Evolutionary conservation across 2,113 vertebrate species (phyloP).

Genomic region (Hydrochoerus hydrochaeris): DNA sequence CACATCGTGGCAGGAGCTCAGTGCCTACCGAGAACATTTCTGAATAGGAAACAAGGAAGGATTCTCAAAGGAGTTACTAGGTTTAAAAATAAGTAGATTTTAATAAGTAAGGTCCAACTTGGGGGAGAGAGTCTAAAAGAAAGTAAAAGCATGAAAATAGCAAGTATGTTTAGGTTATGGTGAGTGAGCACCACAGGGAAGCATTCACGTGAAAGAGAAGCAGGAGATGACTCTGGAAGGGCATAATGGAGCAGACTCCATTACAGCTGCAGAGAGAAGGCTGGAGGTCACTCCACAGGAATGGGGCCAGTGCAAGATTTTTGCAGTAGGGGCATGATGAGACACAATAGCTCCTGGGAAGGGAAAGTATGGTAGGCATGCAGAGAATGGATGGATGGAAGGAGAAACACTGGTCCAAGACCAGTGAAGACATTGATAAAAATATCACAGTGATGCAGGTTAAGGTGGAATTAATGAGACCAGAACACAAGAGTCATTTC

Average conservation of each 20-base stretch:
- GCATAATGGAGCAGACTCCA: not conserved
- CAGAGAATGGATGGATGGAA: not conserved
- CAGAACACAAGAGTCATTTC: not conserved
- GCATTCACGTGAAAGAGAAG: not conserved
- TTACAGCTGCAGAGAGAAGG: not conserved
- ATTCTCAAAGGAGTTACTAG: not conserved
- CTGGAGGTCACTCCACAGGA: not conserved
- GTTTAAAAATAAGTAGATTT: not conserved
- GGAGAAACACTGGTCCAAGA: not conserved
- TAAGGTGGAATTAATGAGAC: not conserved
- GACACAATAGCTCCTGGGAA: not conserved
- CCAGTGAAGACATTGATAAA: not conserved
- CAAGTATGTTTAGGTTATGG: not conserved
- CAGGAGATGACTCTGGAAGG: not conserved
- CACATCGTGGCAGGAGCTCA: not conserved
- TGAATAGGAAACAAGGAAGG: not conserved
- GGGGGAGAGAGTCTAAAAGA: not conserved
- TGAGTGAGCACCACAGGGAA: not conserved
- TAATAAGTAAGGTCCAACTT: not conserved
- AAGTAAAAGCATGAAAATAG: not conserved
- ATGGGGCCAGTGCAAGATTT: not conserved
- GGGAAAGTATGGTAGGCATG: not conserved
- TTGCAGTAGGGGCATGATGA: not conserved
- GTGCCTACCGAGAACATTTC: not conserved
- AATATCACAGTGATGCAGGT: not conserved